Conservation (phyloP, 2,113 vertebrate genomes). For the Forbesichthys papilliferus region DNA sequence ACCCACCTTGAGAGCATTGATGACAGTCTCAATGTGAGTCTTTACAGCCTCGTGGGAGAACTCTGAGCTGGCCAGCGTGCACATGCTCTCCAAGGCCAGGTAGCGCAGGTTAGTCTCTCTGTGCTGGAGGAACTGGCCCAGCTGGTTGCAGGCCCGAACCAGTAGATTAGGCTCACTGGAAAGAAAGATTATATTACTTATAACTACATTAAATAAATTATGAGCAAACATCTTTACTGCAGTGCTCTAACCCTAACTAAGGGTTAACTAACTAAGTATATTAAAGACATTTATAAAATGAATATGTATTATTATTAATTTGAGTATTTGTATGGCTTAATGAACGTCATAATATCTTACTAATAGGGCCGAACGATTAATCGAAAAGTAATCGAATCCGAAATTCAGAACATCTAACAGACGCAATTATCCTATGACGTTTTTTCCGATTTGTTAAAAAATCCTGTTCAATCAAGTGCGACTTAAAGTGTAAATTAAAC, state of each 20-base stretch:
- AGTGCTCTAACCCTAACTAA: no score
- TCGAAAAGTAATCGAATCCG: no score
- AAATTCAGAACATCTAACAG: no score
- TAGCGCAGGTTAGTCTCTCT: constrained; percentile 85
- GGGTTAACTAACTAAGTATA: neutral
- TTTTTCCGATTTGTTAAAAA: no score
- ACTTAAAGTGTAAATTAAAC: no score
- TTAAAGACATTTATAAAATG: no score
- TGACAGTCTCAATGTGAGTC: constrained; percentile 84
- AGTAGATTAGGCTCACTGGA: constrained; percentile 80
- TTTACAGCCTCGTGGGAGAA: constrained; percentile 84
- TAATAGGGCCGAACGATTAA: no score
- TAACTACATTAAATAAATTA: neutral
- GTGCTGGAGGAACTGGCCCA: constrained; percentile 86
- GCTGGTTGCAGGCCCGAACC: constrained; percentile 82
- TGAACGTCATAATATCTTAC: no score
- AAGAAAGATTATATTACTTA: neutral
- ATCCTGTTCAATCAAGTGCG: no score
- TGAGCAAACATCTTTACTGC: neutral
- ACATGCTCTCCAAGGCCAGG: constrained; percentile 85
- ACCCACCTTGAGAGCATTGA: constrained; percentile 83
- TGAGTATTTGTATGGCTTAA: no score
- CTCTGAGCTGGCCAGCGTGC: constrained; percentile 80
- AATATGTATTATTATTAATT: no score
- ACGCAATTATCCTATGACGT: no score